Conservation (phyloP, 2,797 vertebrate genomes). For the Sebastolobus altivelis region DNA sequence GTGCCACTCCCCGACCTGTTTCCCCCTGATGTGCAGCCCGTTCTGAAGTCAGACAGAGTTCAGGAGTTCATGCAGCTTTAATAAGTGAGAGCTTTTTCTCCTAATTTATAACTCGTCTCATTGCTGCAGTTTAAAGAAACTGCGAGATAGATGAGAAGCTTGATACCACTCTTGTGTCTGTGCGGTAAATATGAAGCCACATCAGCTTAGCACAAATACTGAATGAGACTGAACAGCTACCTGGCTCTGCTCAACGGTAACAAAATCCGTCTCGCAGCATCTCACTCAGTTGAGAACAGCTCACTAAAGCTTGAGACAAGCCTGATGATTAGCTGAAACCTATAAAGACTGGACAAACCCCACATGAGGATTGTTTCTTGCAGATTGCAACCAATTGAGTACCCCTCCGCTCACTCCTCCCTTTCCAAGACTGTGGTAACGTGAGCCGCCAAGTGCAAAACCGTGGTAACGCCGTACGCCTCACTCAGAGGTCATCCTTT, state of each 20-base stretch:
- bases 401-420: accelerated
- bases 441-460: too few relatives aligned
- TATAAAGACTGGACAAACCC: not conserved
- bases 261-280: not conserved
- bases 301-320: conserved; percentile 4
- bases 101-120: conserved; percentile 37
- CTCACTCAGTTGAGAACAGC: not conserved
- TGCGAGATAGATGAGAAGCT: not conserved
- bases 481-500: too few relatives aligned
- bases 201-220: not conserved
- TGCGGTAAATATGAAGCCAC: not conserved
- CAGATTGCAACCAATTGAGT: too few relatives aligned
- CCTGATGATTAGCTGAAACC: not conserved
- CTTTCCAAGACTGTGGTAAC: too few relatives aligned
- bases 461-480: too few relatives aligned
- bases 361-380: not conserved
- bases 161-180: not conserved
- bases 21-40: conserved; percentile 16
- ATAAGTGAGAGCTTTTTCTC: conserved; percentile 56
- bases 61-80: conserved; percentile 85
- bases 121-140: conserved; percentile 22
- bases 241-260: not conserved
- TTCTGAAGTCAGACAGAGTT: conserved; percentile 77
- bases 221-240: not conserved
- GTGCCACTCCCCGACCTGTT: conserved; percentile 5